phyloP scores from a whole-genome alignment of 2,797 vertebrate species.

The Cetoscarus ocellatus region DNA sequence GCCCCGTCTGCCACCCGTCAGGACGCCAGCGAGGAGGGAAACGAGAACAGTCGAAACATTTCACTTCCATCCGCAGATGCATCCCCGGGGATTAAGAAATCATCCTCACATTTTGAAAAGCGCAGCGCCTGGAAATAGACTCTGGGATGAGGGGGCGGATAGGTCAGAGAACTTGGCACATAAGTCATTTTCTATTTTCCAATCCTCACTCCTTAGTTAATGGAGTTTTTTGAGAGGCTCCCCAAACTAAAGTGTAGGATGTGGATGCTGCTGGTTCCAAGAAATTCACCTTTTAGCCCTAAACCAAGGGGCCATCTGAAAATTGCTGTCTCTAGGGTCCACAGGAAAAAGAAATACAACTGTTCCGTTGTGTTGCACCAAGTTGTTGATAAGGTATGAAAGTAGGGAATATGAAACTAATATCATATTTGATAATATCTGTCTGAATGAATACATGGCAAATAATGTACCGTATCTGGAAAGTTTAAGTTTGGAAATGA shows the following conservation, averaged over 20 bases:
- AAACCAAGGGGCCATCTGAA: not conserved
- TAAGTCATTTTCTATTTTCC: conserved; percentile 57
- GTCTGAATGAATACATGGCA: too few species aligned
- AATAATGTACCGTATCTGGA: too few species aligned
- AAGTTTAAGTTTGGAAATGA: too few species aligned
- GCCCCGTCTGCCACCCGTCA: conserved; percentile 39
- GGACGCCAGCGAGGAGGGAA: conserved; percentile 25
- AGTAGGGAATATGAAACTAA: too few species aligned
- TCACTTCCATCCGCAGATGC: conserved; percentile 37
- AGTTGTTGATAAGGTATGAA: not conserved
- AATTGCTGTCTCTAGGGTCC: not conserved
- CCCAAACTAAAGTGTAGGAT: conserved; percentile 13
- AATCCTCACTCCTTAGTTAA: conserved; percentile 44
- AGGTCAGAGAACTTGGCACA: conserved; percentile 45
- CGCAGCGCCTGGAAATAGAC: conserved; percentile 57
- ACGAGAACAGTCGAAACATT: conserved; percentile 40
- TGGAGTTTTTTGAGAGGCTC: conserved; percentile 49
- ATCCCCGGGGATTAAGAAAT: conserved; percentile 70
- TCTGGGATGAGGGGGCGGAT: conserved; percentile 37
- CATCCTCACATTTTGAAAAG: conserved; percentile 56
- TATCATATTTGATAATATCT: too few species aligned
- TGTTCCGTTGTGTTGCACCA: not conserved
- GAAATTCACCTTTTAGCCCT: conserved; percentile 8
- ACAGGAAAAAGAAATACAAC: not conserved
- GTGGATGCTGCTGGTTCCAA: conserved; percentile 6